Base-by-base conservation (phyloP, 2,113 vertebrate species). In the Marmota flaviventris region DNA sequence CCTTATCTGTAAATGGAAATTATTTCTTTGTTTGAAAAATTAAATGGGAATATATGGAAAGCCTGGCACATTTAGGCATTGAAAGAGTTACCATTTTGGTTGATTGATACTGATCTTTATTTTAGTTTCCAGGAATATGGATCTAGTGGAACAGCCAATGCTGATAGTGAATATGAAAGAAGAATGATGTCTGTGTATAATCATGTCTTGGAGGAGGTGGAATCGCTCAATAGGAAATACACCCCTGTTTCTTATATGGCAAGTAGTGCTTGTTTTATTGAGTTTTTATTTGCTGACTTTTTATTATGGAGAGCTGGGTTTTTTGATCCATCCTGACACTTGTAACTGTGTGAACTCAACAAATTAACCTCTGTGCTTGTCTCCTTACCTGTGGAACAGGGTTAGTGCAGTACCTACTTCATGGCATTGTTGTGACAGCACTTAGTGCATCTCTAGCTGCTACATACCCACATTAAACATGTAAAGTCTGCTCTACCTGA, bases 221-320 rank as follows among this genome's bases (percentile, higher is more conserved):
- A 99, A 92, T 99, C 99, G 0, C 99, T 99, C 90, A 99, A 98
- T 97, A 99, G 99, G 98, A 99, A 99, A 97, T 99, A 99, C 16
- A 99, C 99, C 51, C 99, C 99, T 2, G 99, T 99, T 56, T 99
- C 99, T 88, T 99, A 99, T 93, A 99, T 99, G 99, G 99, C 98
- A 98, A 98, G 99, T 98, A 90, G 56, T 34, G 24, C n/a, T 93
- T 77, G 81, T 77, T 91, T 87, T 63, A 18, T 12, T 85, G 70
- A 67, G 45, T 39, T 77, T 61, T 63, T 63, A 63, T 25, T 63
- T 63, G 20, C 20, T 24, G 56, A 22, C 61, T 63, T 63, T 63
- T 72, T 58, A 22, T 42, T 42, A 17, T 51, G 24, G 75, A 10
- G 16, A 32, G 63, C 61, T 82, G 79, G 48, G 69, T 29, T 58